A percentile compares a stretch with the other conserved stretches of the same genome.
Evolutionary conservation across 2,888 invertebrate genomes (phyloP).

Genomic region (Agonopterix arenella): DNA sequence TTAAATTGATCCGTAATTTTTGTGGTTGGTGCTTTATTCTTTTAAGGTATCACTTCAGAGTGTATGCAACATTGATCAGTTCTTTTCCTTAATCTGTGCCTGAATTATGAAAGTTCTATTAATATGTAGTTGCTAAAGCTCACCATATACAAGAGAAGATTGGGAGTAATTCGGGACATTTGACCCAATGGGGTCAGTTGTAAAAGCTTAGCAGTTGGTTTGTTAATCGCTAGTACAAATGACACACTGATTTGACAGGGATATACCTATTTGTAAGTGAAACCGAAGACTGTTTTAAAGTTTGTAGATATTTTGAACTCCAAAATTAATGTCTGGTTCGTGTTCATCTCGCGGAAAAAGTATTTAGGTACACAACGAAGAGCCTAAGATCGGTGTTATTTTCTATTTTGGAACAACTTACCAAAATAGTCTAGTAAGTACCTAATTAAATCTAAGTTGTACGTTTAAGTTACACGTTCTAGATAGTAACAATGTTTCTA

Average conservation of each 20-base stretch:
- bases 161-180: background rate
- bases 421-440: constrained; percentile 66
- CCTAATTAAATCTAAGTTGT: constrained; percentile 58
- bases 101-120: constrained; percentile 22
- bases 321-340: constrained; percentile 35
- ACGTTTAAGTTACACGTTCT: constrained; percentile 31
- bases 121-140: constrained; percentile 6
- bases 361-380: constrained; percentile 28
- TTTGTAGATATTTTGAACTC: constrained; percentile 64
- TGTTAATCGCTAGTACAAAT: constrained; percentile 69
- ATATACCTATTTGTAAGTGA: constrained; percentile 64
- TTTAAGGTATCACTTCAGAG: background rate
- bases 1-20: constrained; percentile 14
- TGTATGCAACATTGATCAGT: constrained; percentile 11
- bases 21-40: background rate
- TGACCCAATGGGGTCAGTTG: constrained; percentile 16
- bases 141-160: too few relatives aligned
- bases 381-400: constrained; percentile 44
- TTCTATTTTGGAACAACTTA: constrained; percentile 63
- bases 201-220: constrained; percentile 49
- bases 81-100: constrained; percentile 43
- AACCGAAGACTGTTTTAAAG: constrained; percentile 72
- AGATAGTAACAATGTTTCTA: background rate
- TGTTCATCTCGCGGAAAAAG: constrained; percentile 30
- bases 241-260: constrained; percentile 69